A percentile compares a stretch with the other conserved stretches of the same genome.
Conservation (phyloP, 2,797 vertebrate species). For the Crypturellus tataupa region DNA sequence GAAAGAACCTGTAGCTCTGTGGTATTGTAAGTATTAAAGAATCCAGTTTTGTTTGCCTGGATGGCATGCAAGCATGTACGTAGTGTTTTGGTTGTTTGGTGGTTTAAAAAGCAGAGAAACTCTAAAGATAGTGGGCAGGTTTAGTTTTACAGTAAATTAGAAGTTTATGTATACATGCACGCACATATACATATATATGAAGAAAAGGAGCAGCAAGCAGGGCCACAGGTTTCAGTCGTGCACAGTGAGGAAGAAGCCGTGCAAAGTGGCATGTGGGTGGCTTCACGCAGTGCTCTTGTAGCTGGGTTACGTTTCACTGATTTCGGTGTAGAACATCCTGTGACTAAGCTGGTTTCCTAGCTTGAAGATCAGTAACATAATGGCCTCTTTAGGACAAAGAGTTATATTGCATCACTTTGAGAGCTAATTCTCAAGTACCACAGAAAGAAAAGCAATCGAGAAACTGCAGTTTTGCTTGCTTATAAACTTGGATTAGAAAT, state of each 20-base stretch:
- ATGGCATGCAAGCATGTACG: background rate
- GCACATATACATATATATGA: background rate
- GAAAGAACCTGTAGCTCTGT: background rate
- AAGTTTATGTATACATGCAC: background rate
- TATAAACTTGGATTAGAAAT: background rate
- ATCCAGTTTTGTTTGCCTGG: background rate
- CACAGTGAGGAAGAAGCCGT: background rate
- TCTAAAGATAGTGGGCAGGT: background rate
- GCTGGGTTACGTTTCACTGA: fast-evolving
- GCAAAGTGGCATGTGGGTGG: background rate
- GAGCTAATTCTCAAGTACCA: background rate
- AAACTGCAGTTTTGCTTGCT: background rate
- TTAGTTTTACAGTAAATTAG: background rate
- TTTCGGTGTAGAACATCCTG: background rate
- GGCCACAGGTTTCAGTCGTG: background rate
- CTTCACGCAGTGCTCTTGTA: background rate
- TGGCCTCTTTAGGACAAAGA: background rate
- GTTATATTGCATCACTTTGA: background rate
- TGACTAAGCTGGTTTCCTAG: background rate
- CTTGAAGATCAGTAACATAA: background rate
- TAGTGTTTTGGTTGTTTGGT: background rate
- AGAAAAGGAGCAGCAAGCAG: background rate
- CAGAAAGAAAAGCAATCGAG: background rate
- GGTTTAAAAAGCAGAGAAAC: background rate
- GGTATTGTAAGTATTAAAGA: background rate